Evolutionary conservation across 2,888 invertebrate species (phyloP).

Genomic region (Chloroclysta siterata): DNA sequence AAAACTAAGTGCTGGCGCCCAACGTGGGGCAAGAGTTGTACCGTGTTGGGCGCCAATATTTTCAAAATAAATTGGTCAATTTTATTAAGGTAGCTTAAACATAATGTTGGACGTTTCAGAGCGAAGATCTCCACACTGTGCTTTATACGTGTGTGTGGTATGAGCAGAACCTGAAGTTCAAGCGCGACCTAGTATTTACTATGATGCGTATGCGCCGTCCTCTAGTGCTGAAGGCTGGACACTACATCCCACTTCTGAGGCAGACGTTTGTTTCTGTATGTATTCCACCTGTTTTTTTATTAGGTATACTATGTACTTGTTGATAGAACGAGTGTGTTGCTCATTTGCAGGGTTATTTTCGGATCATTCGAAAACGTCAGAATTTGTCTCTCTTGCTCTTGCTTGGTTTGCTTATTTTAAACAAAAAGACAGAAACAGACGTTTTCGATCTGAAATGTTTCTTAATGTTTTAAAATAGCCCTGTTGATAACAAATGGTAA

Average conservation of each 20-base stretch:
- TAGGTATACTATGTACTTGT: too few relatives aligned
- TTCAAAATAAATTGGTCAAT: neutral
- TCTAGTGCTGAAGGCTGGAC: slow-evolving; percentile 46
- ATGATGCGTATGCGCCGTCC: slow-evolving; percentile 77
- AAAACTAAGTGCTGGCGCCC: slow-evolving; percentile 26
- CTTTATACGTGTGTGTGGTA: slow-evolving; percentile 83
- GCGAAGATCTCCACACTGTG: slow-evolving; percentile 72
- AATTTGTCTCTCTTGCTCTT: too few relatives aligned
- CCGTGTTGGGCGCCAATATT: slow-evolving; percentile 14
- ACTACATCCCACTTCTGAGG: slow-evolving; percentile 47
- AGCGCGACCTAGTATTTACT: slow-evolving; percentile 71
- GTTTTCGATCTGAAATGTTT: too few relatives aligned
- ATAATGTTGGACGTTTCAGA: slow-evolving; percentile 51
- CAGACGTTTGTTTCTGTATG: slow-evolving; percentile 80
- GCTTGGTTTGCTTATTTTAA: too few relatives aligned
- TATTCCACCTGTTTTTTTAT: slow-evolving; percentile 6
- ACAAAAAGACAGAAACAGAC: too few relatives aligned
- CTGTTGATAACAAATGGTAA: too few relatives aligned
- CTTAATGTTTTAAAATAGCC: too few relatives aligned
- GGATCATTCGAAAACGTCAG: too few relatives aligned
- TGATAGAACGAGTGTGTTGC: too few relatives aligned
- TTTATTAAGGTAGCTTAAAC: too few relatives aligned
- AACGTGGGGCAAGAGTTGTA: neutral
- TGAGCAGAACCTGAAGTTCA: slow-evolving; percentile 75
- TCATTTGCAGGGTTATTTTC: too few relatives aligned